Conservation (phyloP, 2,888 invertebrate genomes). For the Phengaris arion region DNA sequence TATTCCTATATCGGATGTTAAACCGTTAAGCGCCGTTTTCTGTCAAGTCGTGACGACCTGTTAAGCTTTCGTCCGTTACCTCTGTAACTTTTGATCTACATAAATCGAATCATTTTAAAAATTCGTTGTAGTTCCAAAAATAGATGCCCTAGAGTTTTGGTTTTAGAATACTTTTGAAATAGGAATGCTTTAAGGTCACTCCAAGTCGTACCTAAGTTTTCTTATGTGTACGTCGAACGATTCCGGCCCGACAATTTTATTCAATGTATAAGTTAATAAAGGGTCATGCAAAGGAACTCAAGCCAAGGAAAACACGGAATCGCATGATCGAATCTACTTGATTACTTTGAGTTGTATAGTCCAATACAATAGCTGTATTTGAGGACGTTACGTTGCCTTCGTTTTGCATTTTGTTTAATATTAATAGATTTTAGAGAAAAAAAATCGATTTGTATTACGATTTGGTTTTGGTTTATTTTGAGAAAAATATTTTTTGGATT, state of each 20-base stretch:
- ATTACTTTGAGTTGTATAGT: conserved; percentile 27
- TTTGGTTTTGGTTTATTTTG: no score
- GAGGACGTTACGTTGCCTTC: no score
- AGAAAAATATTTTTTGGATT: no score
- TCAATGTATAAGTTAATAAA: conserved; percentile 33
- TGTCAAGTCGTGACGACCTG: conserved; percentile 35
- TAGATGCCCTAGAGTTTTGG: conserved; percentile 42
- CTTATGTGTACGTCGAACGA: conserved; percentile 35
- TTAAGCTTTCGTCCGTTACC: conserved; percentile 36
- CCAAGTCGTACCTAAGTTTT: conserved; percentile 35
- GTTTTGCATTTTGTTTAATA: no score
- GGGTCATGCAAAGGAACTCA: conserved; percentile 18
- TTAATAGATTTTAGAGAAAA: neutral
- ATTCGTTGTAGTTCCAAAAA: conserved; percentile 41
- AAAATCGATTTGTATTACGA: neutral
- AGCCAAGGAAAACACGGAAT: conserved; percentile 32
- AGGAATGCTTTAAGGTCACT: conserved; percentile 33
- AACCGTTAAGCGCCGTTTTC: conserved; percentile 42
- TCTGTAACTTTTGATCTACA: conserved; percentile 42
- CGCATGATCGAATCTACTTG: conserved; percentile 36
- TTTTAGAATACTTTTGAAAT: conserved; percentile 42
- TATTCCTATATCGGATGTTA: conserved; percentile 39
- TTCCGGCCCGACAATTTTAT: conserved; percentile 32
- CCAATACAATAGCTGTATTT: neutral
- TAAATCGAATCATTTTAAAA: conserved; percentile 43